Conservation (phyloP, 2,113 vertebrate species). For the Oreotrochilus melanogaster region DNA sequence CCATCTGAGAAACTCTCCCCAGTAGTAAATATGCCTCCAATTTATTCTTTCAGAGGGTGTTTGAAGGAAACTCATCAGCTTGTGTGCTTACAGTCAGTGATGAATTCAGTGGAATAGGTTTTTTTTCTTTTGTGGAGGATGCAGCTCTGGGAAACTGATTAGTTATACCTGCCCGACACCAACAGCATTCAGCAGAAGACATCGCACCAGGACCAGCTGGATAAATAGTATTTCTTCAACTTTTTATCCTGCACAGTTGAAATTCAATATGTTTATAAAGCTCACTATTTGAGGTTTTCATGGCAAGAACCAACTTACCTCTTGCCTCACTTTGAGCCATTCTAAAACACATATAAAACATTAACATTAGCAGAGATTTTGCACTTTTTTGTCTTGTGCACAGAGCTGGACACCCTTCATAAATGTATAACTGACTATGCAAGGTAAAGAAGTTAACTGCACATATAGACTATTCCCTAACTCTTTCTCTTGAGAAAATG, state of each 20-base stretch:
- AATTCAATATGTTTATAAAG: background rate
- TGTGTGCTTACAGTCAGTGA: background rate
- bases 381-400: background rate
- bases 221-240: background rate
- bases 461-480: background rate
- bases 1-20: background rate
- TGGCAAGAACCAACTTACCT: background rate
- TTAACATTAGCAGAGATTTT: background rate
- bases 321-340: background rate
- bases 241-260: background rate
- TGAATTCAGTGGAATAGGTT: background rate
- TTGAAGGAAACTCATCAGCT: background rate
- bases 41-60: background rate
- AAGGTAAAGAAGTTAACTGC: background rate
- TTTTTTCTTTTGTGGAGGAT: background rate
- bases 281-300: background rate
- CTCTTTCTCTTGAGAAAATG: conserved; percentile 5
- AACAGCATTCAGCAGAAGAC: background rate
- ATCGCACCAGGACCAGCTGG: background rate
- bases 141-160: background rate
- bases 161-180: background rate
- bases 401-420: background rate
- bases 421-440: background rate
- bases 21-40: background rate
- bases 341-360: background rate